These are phyloP conservation scores for Yponomeuta cagnagella DNA, from an alignment of 2,888 invertebrate species.

Conservation along the genomic window DNA sequence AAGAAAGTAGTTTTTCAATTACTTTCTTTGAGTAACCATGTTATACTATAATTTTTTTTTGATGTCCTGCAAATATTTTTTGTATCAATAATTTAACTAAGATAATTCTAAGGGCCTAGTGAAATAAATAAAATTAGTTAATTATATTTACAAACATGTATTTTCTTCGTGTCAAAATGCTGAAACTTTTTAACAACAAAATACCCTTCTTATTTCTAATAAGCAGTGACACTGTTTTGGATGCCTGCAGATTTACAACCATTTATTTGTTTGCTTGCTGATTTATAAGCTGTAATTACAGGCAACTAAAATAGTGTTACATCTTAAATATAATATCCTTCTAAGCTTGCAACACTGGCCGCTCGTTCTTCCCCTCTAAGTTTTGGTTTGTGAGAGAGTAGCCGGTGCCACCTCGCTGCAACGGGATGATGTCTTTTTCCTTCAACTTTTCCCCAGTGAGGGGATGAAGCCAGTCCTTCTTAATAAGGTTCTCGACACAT, in stretches of 20 bases:
- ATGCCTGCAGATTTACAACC: no score
- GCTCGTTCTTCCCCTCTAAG: slow-evolving; percentile 87
- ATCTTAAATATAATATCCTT: background rate
- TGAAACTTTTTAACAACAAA: background rate
- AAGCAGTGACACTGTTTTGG: background rate
- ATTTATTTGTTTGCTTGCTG: background rate
- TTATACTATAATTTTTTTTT: background rate
- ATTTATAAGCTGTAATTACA: no score
- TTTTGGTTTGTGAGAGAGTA: slow-evolving; percentile 91
- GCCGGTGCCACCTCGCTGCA: slow-evolving; percentile 97
- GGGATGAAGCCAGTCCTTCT: slow-evolving; percentile 97
- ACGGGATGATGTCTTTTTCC: slow-evolving; percentile 93
- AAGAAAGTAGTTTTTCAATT: no score
- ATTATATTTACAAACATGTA: slow-evolving; percentile 12
- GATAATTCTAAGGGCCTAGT: slow-evolving; percentile 10
- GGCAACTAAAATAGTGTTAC: no score
- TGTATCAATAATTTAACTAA: background rate
- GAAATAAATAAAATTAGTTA: slow-evolving; percentile 6
- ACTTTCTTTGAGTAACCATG: no score
- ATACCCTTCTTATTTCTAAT: background rate
- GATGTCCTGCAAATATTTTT: background rate
- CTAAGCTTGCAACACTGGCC: slow-evolving; percentile 89
- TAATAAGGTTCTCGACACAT: slow-evolving; percentile 96
- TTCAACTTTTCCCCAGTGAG: slow-evolving; percentile 87
- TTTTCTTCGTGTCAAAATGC: background rate